Evolutionary conservation across 2,113 vertebrate genomes (phyloP), one percentile per base, ranked within the genome.

Genomic region (Calcarius ornatus): DNA sequence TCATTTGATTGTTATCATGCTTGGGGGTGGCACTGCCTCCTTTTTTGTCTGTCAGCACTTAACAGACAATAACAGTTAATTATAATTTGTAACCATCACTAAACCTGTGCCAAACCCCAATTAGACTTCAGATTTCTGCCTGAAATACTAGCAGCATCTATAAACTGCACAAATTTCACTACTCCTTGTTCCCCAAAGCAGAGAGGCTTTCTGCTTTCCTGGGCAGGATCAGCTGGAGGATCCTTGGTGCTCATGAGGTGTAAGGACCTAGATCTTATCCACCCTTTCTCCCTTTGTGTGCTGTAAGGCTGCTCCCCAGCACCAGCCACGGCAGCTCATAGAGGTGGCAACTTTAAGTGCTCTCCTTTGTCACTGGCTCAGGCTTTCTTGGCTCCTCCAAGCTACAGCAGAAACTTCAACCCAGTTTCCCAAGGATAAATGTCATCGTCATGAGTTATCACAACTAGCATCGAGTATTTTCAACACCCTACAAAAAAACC

Each of bases 261-360:
- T 11, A 8, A 75, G 15, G 38, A 54, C 9, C 6, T 42, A 42
- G 31, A 38, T 19, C 35, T 86, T 53, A 27, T 5, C n/a, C 38
- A 25, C 4, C 5, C 15, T 59, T 64, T 51, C 28, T 64, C 15
- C 61, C 25, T 64, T 35, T 6, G 10, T 24, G 21, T 15, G 15
- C 21, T 40, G 2, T 25, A 9, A 0, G 0, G 35, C 43, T 64
- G 40, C 1, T 1, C 6, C 33, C 91, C 37, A 57, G 69, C 7
- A 14, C 25, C 31, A 68, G 28, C 6, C 1, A 0, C 2, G 38
- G 43, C 33, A 53, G 42, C 35, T 81, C n/a, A 22, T 12, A 5
- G 24, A 61, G 31, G 10, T 10, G 22, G 15, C 20, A 66, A 8
- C 47, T 70, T 53, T 40, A 48, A 91, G 19, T 3, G 7, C 11